Evolutionary conservation across 2,797 vertebrate genomes (phyloP), one percentile per base, ranked within the genome.

Genomic region (Pangasius macronema): DNA sequence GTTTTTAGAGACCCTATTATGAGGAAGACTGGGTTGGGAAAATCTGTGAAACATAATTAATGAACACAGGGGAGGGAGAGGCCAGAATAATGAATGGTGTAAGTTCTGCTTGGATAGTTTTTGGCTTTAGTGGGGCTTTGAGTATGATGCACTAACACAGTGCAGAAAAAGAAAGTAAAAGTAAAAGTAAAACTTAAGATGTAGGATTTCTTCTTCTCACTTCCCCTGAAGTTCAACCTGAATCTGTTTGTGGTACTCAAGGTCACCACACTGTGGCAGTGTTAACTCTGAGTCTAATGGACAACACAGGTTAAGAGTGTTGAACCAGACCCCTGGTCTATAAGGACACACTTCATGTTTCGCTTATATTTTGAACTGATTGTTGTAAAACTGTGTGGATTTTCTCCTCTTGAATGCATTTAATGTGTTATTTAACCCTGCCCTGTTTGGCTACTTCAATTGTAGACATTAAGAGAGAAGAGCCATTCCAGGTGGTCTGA

Each of bases 11-110:
- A 89, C 88, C 92, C 85, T 92, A 92, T 94, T 95, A 95, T 94
- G 92, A 90, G 93, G 92, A 90, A 93, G 89, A 94, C 92, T 93
- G 92, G 90, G 87, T 93, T 89, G 85, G 89, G 88, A 91, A 93
- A 93, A 93, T 90, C 91, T 88, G 85, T 85, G 90, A 94, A 93
- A 94, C 87, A 90, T 91, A 91, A 93, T 93, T 93, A 88, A 93
- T 92, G 93, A 90, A 93, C 92, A 90, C 90, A 84, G 88, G 92
- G 91, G 89, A 73, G 90, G 88, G 73, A 86, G 90, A 92, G 91
- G 90, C 87, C 90, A 89, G 88, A 86, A 91, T 94, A 92, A 94
- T 92, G 92, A 93, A 94, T 92, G 94, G 92, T 90, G 88, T 84
- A 67, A 89, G 91, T 92, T 93, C 89, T 90, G 92, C 91, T 88